phyloP scores from a whole-genome alignment of 2,113 vertebrate species.

The Takifugu flavidus region DNA sequence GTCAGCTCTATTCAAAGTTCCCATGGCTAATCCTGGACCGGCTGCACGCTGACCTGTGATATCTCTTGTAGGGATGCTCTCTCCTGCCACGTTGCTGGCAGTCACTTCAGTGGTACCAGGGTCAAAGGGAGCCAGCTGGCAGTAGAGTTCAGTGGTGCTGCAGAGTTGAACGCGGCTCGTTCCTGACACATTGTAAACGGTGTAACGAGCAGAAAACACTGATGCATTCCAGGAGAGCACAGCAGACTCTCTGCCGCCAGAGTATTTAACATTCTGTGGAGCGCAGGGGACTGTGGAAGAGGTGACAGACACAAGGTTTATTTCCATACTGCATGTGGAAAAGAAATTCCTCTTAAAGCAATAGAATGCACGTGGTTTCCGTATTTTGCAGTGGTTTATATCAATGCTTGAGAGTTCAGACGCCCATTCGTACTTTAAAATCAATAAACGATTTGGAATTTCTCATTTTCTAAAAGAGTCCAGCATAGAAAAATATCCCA shows the following conservation, averaged over 20 bases:
- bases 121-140: constrained; percentile 39
- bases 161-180: constrained; percentile 38
- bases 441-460: no score
- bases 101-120: constrained; percentile 44
- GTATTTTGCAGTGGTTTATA: no score
- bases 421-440: no score
- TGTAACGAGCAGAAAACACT: constrained; percentile 60
- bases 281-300: constrained; percentile 66
- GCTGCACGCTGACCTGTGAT: constrained; percentile 48
- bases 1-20: no score
- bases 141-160: constrained; percentile 59
- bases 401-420: no score
- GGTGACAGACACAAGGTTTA: not conserved
- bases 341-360: no score
- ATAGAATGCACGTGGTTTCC: no score
- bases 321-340: not conserved
- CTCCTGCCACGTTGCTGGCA: constrained; percentile 67
- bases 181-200: constrained; percentile 34
- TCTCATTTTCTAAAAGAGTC: no score
- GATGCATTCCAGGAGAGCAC: constrained; percentile 62
- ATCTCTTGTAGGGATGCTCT: constrained; percentile 52
- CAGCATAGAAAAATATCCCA: no score
- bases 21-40: no score
- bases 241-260: constrained; percentile 17
- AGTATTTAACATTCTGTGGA: constrained; percentile 48